Evolutionary conservation across 2,888 invertebrate species (phyloP), one percentile per base, ranked within the genome.

Genomic region (Diarsia dahlii): DNA sequence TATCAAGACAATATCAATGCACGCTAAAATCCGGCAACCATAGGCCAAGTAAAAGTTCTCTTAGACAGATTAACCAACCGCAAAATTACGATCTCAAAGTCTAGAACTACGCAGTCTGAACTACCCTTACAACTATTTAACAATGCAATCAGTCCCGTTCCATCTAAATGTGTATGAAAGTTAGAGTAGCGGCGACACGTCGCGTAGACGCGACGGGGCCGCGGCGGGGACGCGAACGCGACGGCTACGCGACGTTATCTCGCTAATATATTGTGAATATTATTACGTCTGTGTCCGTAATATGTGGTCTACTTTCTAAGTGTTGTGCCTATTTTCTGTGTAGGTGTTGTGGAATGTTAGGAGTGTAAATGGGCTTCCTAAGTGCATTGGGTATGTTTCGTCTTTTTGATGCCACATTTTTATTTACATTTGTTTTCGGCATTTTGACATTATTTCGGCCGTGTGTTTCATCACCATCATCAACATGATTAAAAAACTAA

Each of bases 241-340:
- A 69, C 74, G 76, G 65, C 66, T 69, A 74, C 68, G 75, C 81
- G 88, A 89, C 90, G 86, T 87, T 92, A 91, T 91, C 92, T 89
- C 74, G 74, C 71, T 83, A 89, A 91, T 91, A 90, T 90, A 90
- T 90, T 88, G 89, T 90, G 89, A 89, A 91, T 89, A 90, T 91
- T 89, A 92, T 87, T 78, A 81, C 71, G 81, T 80, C 81, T 79
- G 82, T 77, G 80, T 74, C 77, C 56, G 74, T 76, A 78, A 75
- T 78, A 75, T 76, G 78, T 82, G 88, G 74, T 82, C 88, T 88
- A 89, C 84, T 87, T 89, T 87, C 84, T 70, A 78, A 84, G 79
- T 84, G 85, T 84, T 82, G 69, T 71, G 75, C 82, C 83, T 85
- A 87, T 87, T 90, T 83, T 83, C 77, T 71, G 68, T 50, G 65